Evolutionary conservation across 2,797 vertebrate genomes (phyloP), one percentile per base, ranked within the genome.

Genomic region (Gadopsis bispinosus): DNA sequence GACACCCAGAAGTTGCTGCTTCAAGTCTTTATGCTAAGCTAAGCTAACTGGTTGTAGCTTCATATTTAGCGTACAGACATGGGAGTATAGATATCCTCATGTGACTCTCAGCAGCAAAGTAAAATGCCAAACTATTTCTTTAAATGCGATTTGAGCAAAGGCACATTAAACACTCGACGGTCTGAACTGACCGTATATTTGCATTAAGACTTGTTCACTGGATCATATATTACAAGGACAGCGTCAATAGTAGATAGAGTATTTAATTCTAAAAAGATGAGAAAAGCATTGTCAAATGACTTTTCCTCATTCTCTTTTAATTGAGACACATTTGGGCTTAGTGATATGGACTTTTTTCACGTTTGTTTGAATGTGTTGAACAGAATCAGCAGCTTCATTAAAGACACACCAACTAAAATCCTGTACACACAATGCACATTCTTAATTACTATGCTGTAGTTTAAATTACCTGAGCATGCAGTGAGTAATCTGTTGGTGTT

Each of bases 401-500:
- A 41, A 65, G 60, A 56, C 12, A 56, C 22, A 61, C 19, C 58
- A 71, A 31, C 37, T 19, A 10, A 66, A 76, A 48, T 51, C 19
- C 19, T 8, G 20, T 9, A 3, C 17, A 48, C 19, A 48, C 6
- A 47, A 47, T 48, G 19, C 47, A 20, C 8, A 20, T 48, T 48
- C 35, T 74, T 66, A 75, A 80, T 84, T 70, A 51, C 48, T 55
- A 22, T 22, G 22, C 65, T 64, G 62, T 68, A 80, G 61, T 77
- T 79, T 77, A 64, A 67, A 35, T 76, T 62, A 77, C n/a, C 26
- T 69, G 69, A 69, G 75, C 70, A 68, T 74, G 64, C 87, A 61
- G 54, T 54, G 33, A 69, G 73, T 86, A 88, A 91, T 89, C 83
- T 84, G 83, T 71, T 55, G 66, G 60, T 84, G 87, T 88, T 59